Evolutionary conservation across 2,888 invertebrate genomes (phyloP).

Genomic region (Temnothorax rugatulus): DNA sequence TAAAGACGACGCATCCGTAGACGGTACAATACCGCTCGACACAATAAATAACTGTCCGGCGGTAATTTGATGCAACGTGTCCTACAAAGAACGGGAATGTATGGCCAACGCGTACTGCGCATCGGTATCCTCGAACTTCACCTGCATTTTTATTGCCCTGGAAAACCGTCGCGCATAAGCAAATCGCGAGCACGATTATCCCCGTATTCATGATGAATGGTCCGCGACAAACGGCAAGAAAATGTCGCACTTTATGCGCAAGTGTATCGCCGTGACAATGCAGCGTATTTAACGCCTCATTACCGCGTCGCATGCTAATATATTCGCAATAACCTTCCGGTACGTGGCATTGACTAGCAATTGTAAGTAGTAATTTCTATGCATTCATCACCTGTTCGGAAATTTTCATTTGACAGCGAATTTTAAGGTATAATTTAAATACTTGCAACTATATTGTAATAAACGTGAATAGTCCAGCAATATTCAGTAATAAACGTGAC

Average conservation of each 20-base stretch:
- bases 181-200: conserved; percentile 17
- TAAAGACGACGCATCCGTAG: conserved; percentile 47
- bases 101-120: not conserved
- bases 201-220: conserved; percentile 11
- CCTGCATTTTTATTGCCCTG: not conserved
- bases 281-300: conserved; percentile 51
- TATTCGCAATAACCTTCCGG: conserved; percentile 37
- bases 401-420: not conserved
- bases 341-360: conserved; percentile 29
- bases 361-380: conserved; percentile 7
- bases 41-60: conserved; percentile 40
- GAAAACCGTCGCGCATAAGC: conserved; percentile 26
- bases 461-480: not conserved
- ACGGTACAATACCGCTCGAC: conserved; percentile 38
- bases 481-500: not conserved
- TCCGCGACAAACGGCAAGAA: conserved; percentile 11
- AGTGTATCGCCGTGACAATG: conserved; percentile 30
- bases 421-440: not conserved
- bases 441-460: not conserved
- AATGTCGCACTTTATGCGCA: conserved; percentile 19
- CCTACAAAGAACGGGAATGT: conserved; percentile 45
- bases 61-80: conserved; percentile 31
- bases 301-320: conserved; percentile 40
- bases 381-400: not conserved
- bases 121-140: conserved; percentile 9